Conservation (phyloP, 1,140 invertebrate species). For the Pachypeltis micranthus region DNA sequence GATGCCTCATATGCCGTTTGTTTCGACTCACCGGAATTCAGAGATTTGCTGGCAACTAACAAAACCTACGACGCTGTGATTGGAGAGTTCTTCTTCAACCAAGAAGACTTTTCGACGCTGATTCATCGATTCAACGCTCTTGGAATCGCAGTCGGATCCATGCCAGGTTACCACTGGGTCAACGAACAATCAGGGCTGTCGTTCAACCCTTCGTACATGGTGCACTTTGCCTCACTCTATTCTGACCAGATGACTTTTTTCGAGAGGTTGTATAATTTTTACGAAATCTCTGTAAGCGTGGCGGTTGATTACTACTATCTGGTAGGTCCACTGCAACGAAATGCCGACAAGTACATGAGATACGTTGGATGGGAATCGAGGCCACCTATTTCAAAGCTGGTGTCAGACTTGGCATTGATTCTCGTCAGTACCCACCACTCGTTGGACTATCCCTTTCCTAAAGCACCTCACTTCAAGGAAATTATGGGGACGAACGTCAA, state of each 20-base stretch:
- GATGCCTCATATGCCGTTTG: no score
- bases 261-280: constrained; percentile 9
- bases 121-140: background rate
- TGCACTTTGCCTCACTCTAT: constrained; percentile 13
- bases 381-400: constrained; percentile 23
- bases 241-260: background rate
- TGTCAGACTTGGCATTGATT: constrained; percentile 21
- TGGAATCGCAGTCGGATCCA: background rate
- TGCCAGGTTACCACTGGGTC: background rate
- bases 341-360: constrained; percentile 22
- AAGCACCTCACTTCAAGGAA: constrained; percentile 30
- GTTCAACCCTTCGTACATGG: constrained; percentile 3
- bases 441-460: constrained; percentile 26
- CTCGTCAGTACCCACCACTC: constrained; percentile 33
- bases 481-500: constrained; percentile 32
- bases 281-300: background rate
- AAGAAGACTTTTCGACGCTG: background rate
- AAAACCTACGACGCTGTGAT: background rate
- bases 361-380: constrained; percentile 20
- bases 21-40: background rate
- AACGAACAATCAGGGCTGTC: constrained; percentile 14
- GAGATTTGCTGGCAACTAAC: background rate
- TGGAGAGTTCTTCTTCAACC: background rate
- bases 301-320: background rate
- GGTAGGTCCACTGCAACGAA: background rate